phyloP scores from a whole-genome alignment of 2,113 vertebrate genomes.

The Tor tambroides region DNA sequence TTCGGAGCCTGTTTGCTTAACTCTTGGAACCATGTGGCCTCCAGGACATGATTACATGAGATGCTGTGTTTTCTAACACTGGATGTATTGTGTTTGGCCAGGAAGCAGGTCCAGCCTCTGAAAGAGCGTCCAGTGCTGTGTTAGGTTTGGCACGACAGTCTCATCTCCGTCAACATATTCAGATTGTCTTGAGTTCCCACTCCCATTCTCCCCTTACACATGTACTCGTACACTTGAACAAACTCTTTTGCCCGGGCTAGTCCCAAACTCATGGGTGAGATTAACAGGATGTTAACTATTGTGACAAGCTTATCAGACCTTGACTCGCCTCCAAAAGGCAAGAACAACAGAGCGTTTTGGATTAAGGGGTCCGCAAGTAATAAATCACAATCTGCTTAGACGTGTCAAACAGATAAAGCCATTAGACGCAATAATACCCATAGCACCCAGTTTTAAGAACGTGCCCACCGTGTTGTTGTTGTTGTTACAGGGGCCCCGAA shows the following conservation, averaged over 20 bases:
- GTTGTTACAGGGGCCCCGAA: not conserved
- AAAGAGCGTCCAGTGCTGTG: constrained; percentile 49
- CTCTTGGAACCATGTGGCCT: constrained; percentile 53
- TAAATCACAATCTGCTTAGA: not conserved
- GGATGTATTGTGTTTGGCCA: constrained; percentile 54
- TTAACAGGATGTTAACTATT: constrained; percentile 32
- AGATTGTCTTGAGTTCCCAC: constrained; percentile 44
- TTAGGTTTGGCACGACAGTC: constrained; percentile 57
- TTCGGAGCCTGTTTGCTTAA: constrained; percentile 64
- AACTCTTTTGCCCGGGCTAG: not conserved
- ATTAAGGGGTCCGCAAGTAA: not conserved
- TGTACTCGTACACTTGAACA: constrained; percentile 14
- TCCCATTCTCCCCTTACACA: constrained; percentile 23
- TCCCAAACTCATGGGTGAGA: not conserved
- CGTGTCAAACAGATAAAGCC: not conserved
- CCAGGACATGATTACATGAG: constrained; percentile 58
- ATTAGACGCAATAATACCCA: not conserved
- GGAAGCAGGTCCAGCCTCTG: constrained; percentile 48
- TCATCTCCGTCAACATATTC: constrained; percentile 47
- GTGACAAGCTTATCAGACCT: constrained; percentile 38
- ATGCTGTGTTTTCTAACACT: constrained; percentile 34
- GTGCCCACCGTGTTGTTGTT: not conserved
- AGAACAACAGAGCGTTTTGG: not conserved
- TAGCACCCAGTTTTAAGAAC: not conserved
- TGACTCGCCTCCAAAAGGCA: not conserved